Percentiles rank a stretch among this genome's conserved stretches.
Evolutionary conservation across 2,113 vertebrate genomes (phyloP).

Genomic region (Dolichotis patagonum): DNA sequence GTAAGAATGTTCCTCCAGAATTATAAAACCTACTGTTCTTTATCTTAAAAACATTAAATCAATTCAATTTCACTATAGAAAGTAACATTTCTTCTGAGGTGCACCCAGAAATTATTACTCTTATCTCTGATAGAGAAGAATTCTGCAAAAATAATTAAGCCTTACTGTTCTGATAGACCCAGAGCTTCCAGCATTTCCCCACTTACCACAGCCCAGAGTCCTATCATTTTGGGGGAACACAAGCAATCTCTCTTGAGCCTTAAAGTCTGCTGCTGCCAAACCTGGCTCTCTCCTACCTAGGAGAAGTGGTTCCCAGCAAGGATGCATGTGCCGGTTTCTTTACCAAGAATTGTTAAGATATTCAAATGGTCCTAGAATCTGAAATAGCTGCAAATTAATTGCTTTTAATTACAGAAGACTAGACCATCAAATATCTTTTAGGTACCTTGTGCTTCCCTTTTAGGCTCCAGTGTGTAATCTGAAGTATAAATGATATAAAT

Average conservation of each 20-base stretch:
- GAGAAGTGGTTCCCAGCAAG: slow-evolving; percentile 41
- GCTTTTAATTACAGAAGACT: slow-evolving; percentile 79
- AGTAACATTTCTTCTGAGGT: slow-evolving; percentile 32
- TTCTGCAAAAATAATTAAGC: slow-evolving; percentile 19
- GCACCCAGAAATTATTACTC: slow-evolving; percentile 32
- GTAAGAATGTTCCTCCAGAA: slow-evolving; percentile 25
- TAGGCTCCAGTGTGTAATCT: slow-evolving; percentile 75
- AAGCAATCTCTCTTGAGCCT: slow-evolving; percentile 52
- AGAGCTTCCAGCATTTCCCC: neutral
- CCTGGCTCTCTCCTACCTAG: slow-evolving; percentile 63
- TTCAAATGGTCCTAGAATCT: slow-evolving; percentile 77
- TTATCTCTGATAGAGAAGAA: slow-evolving; percentile 29
- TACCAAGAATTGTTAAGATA: slow-evolving; percentile 81
- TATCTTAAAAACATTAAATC: slow-evolving; percentile 67
- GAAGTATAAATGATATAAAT: slow-evolving; percentile 79
- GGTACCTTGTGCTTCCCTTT: slow-evolving; percentile 74
- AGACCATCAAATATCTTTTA: slow-evolving; percentile 75
- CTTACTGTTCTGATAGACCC: slow-evolving; percentile 17
- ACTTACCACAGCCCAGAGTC: neutral
- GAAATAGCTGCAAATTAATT: slow-evolving; percentile 81
- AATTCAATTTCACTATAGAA: slow-evolving; percentile 37
- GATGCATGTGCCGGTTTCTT: slow-evolving; percentile 29
- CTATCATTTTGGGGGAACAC: neutral
- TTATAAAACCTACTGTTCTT: slow-evolving; percentile 57
- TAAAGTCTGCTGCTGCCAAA: slow-evolving; percentile 66